Evolutionary conservation across 1,140 invertebrate species (phyloP), one percentile per base, ranked within the genome.

Genomic region (Homalodisca vitripennis): DNA sequence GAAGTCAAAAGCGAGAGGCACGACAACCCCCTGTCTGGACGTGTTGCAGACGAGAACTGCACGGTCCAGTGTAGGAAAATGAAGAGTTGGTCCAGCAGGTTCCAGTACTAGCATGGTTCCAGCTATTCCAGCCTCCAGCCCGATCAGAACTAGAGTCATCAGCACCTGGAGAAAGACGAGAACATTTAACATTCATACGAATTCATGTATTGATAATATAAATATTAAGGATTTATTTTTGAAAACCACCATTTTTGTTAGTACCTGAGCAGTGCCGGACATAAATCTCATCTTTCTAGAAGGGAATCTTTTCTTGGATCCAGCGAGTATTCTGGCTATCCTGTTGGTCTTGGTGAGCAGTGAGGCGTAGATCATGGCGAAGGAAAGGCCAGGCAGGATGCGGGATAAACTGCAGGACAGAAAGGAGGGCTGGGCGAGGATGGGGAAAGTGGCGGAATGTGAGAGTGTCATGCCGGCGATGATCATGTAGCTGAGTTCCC

Each of bases 291-390:
- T 88, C 74, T 93, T 93, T 70, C 89, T 86, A 1, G 88, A 92
- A 48, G 92, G 88, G 68, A 92, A 92, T 64, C 86, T 80, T 76
- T 92, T 93, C 77, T 93, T 93, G 57, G 88, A 91, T 0, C 91
- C 90, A 13, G 92, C 90, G 34, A 95, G 82, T 73, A 94, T 94
- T 20, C 92, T 78, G 0, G 92, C 91, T 41, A 95, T 95, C 62
- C 92, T 82, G 79, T 95, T 94, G 0, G 92, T 95, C 82, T 94
- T 93, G 1, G 92, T 94, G 1, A 94, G 83, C 14, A 95, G 79
- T 3, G 92, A 88, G 0, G 90, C 89, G 78, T 94, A 95, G 70
- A 94, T 92, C 79, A 94, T 89, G 0, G 91, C 86, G 75, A 95
- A 93, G 47, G 88, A 88, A 47, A 94, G 82, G 2, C 90, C 90